Percentiles rank a stretch among this genome's conserved stretches.
Conservation (phyloP, 2,113 vertebrate genomes). For the Xiphias gladius region DNA sequence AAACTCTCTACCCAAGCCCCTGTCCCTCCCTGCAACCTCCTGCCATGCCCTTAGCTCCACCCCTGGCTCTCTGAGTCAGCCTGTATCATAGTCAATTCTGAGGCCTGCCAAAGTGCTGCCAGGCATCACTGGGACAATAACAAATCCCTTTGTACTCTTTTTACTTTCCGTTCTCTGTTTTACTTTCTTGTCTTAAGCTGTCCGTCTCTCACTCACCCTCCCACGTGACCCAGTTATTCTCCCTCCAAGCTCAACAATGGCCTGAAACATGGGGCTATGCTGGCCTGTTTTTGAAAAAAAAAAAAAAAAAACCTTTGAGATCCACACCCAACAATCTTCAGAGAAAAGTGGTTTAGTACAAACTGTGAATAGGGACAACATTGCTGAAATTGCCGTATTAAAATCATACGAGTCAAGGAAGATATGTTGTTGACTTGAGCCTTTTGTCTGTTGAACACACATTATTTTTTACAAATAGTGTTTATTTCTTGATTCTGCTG, state of each 20-base stretch:
- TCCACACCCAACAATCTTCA: conserved; percentile 69
- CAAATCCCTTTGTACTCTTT: conserved; percentile 70
- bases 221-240: conserved; percentile 52
- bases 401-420: conserved; percentile 66
- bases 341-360: conserved; percentile 70
- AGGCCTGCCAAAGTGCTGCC: conserved; percentile 62
- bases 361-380: conserved; percentile 77
- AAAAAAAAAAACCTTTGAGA: conserved; percentile 63
- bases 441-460: conserved; percentile 60
- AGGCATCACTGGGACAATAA: conserved; percentile 78
- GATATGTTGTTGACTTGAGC: conserved; percentile 68
- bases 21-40: conserved; percentile 22
- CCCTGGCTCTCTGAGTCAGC: conserved; percentile 58
- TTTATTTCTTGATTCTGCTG: conserved; percentile 71
- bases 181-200: conserved; percentile 42
- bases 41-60: conserved; percentile 35
- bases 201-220: conserved; percentile 40
- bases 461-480: conserved; percentile 65
- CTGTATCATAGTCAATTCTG: conserved; percentile 69
- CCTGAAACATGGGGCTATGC: conserved; percentile 62
- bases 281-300: conserved; percentile 70
- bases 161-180: conserved; percentile 47
- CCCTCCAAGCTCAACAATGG: conserved; percentile 52
- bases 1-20: conserved; percentile 30
- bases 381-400: conserved; percentile 60